Evolutionary conservation across 2,888 invertebrate species (phyloP).

Genomic region (Thymelicus acteon): DNA sequence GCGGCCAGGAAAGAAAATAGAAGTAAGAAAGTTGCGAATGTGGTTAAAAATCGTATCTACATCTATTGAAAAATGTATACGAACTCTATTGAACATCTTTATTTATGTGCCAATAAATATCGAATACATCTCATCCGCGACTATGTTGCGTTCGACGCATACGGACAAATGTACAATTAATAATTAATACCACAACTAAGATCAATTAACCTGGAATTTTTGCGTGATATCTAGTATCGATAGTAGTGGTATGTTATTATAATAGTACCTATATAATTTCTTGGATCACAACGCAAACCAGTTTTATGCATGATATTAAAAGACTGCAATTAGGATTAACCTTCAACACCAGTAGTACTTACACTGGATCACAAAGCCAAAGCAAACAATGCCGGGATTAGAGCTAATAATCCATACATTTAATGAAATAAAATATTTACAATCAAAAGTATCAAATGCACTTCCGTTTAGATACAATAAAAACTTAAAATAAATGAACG

Average conservation of each 20-base stretch:
- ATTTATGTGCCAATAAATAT: no score
- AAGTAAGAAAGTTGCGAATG: no score
- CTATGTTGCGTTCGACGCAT: not conserved
- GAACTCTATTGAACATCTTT: no score
- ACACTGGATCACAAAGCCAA: not conserved
- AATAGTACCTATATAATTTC: slow-evolving; percentile 42
- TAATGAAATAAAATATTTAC: no score
- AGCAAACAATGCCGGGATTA: no score
- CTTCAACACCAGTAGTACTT: slow-evolving; percentile 60
- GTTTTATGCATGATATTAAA: slow-evolving; percentile 64
- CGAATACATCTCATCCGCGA: not conserved
- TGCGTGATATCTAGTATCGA: slow-evolving; percentile 11
- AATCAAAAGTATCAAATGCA: no score
- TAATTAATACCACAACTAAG: slow-evolving; percentile 9
- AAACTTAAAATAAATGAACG: slow-evolving; percentile 14
- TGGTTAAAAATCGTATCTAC: no score
- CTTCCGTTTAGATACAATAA: no score
- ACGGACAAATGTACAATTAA: not conserved
- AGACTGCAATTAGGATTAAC: slow-evolving; percentile 66
- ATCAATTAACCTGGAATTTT: slow-evolving; percentile 33
- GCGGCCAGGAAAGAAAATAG: no score
- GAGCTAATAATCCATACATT: no score
- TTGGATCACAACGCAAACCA: slow-evolving; percentile 54
- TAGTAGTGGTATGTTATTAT: slow-evolving; percentile 5
- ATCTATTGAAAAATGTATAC: no score